phyloP scores from a whole-genome alignment of 2,888 invertebrate genomes.

The Antheraea yamamai region DNA sequence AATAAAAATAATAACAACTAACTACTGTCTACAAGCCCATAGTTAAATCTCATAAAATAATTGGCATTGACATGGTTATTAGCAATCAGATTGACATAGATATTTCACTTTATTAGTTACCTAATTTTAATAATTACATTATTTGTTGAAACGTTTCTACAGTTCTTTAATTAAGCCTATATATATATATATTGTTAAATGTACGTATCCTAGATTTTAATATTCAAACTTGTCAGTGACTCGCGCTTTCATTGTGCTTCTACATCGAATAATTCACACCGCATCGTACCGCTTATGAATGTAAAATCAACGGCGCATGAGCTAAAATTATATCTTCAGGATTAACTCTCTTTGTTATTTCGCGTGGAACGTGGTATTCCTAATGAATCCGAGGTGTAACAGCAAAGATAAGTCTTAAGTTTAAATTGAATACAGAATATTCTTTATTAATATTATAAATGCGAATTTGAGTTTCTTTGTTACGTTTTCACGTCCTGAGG shows the following conservation, averaged over 20 bases:
- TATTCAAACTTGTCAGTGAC: neutral
- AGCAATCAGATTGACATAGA: neutral
- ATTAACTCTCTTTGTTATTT: constrained; percentile 14
- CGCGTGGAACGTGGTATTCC: constrained; percentile 4
- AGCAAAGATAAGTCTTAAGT: neutral
- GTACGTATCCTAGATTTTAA: constrained; percentile 6
- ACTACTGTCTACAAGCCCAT: neutral
- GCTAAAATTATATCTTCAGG: constrained; percentile 7
- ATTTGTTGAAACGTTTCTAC: neutral
- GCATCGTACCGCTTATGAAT: neutral
- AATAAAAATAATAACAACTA: neutral
- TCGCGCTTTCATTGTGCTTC: constrained; percentile 1
- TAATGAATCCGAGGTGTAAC: neutral
- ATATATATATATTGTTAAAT: neutral
- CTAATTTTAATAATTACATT: neutral
- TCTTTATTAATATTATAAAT: too few species aligned
- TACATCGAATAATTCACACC: neutral
- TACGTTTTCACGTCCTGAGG: too few species aligned
- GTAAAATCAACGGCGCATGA: constrained; percentile 9
- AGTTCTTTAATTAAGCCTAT: neutral
- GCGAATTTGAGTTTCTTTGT: too few species aligned
- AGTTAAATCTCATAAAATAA: neutral
- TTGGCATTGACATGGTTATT: neutral
- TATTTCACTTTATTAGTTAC: neutral
- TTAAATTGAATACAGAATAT: neutral